Evolutionary conservation across 1,140 invertebrate species (phyloP).

Genomic region (Pemphigus obesinymphae): DNA sequence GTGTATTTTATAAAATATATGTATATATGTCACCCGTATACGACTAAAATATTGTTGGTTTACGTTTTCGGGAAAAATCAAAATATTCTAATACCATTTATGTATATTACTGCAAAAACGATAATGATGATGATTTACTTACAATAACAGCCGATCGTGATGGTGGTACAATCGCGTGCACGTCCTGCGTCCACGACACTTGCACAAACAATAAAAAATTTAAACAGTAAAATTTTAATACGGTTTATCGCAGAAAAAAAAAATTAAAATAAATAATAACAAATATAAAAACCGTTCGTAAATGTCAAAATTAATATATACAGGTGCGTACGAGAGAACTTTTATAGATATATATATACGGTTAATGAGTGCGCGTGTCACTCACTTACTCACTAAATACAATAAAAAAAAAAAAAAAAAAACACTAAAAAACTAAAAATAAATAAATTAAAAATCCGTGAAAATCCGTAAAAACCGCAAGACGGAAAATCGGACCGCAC

Average conservation of each 20-base stretch:
- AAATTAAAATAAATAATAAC: conserved; percentile 3
- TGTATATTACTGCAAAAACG: neutral
- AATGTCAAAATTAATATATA: conserved; percentile 22
- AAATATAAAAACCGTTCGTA: neutral
- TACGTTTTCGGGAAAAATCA: neutral
- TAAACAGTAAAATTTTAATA: conserved; percentile 5
- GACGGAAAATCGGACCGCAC: neutral
- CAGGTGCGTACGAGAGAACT: conserved; percentile 2
- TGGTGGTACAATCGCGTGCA: neutral
- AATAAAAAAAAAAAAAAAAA: neutral
- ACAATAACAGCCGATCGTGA: neutral
- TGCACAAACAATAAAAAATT: conserved; percentile 26
- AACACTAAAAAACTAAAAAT: neutral
- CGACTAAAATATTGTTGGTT: neutral
- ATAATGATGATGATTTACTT: neutral
- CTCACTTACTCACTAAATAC: neutral
- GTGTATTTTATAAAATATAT: too few relatives aligned
- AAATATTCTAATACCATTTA: neutral
- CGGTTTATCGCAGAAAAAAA: conserved; percentile 6
- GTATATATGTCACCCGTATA: too few relatives aligned
- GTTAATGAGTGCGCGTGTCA: neutral
- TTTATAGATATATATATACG: too few relatives aligned
- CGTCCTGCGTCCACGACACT: conserved; percentile 30
- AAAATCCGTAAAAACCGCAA: neutral
- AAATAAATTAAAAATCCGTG: neutral